phyloP scores from a whole-genome alignment of 53 echinoderm and acorn worm species.

The Luidia sarsii region DNA sequence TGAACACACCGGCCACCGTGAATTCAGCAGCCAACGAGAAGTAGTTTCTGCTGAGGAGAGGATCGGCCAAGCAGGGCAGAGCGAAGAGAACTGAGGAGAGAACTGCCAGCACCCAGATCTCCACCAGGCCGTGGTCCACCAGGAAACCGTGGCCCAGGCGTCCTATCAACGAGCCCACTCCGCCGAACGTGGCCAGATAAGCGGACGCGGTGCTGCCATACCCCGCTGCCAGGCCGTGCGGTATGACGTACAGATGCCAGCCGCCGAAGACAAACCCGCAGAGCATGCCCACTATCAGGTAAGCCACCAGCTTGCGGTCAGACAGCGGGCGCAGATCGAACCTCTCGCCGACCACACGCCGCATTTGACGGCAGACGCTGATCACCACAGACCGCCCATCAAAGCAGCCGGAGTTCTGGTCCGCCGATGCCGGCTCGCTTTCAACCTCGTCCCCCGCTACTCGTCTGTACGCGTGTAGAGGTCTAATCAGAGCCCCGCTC shows the following conservation, averaged over 20 bases:
- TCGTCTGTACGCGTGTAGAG: too few species aligned
- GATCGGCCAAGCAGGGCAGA: neutral
- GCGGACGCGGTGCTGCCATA: neutral
- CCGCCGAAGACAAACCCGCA: neutral
- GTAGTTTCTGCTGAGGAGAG: neutral
- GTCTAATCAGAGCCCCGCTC: slow-evolving; percentile 21
- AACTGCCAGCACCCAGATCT: neutral
- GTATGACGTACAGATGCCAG: slow-evolving; percentile 42
- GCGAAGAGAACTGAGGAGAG: neutral
- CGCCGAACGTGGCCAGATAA: slow-evolving; percentile 23
- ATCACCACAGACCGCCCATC: too few species aligned
- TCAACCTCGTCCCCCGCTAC: too few species aligned
- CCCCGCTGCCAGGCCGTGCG: slow-evolving; percentile 9
- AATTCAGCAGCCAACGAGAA: neutral
- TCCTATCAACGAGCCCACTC: slow-evolving; percentile 3
- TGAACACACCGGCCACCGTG: neutral
- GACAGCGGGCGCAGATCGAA: neutral
- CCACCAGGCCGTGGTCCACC: neutral
- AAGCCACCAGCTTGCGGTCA: neutral
- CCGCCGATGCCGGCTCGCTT: too few species aligned
- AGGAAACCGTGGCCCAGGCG: slow-evolving; percentile 9
- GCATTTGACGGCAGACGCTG: too few species aligned
- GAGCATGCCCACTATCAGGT: neutral
- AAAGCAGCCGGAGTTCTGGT: too few species aligned
- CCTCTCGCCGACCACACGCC: neutral